A percentile compares a stretch with the other conserved stretches of the same genome.
These are phyloP conservation scores for Coregonus sp. DNA, from an alignment of 2,797 vertebrate genomes.

Conservation along the genomic window DNA sequence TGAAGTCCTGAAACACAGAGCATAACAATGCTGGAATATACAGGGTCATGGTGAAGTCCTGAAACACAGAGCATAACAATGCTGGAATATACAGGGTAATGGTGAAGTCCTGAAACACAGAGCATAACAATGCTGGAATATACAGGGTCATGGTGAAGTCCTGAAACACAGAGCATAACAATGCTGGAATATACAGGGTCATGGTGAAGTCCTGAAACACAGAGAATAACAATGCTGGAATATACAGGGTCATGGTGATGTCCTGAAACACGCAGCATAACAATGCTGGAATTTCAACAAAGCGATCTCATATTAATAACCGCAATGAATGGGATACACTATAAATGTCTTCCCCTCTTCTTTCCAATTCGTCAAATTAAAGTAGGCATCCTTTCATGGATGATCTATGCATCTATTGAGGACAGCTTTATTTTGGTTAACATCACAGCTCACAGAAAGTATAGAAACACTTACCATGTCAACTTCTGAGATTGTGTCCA, in stretches of 20 bases:
- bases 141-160: constrained; percentile 84
- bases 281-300: background rate
- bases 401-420: background rate
- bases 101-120: too few relatives aligned
- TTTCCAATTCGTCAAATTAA: background rate
- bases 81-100: too few relatives aligned
- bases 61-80: too few relatives aligned
- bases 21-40: background rate
- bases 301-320: background rate
- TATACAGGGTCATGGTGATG: constrained; percentile 92
- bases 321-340: background rate
- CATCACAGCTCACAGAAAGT: background rate
- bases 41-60: too few relatives aligned
- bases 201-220: constrained; percentile 88
- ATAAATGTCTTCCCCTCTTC: background rate
- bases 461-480: constrained; percentile 82
- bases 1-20: constrained; percentile 82
- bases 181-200: constrained; percentile 81
- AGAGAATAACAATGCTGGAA: constrained; percentile 40
- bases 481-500: constrained; percentile 94
- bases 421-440: background rate
- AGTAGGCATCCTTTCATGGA: background rate
- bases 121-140: too few relatives aligned
- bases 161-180: constrained; percentile 57
- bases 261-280: constrained; percentile 71